Percentiles rank a stretch among this genome's conserved stretches.
phyloP scores from a whole-genome alignment of 2,113 vertebrate genomes.

The Proteles cristata region DNA sequence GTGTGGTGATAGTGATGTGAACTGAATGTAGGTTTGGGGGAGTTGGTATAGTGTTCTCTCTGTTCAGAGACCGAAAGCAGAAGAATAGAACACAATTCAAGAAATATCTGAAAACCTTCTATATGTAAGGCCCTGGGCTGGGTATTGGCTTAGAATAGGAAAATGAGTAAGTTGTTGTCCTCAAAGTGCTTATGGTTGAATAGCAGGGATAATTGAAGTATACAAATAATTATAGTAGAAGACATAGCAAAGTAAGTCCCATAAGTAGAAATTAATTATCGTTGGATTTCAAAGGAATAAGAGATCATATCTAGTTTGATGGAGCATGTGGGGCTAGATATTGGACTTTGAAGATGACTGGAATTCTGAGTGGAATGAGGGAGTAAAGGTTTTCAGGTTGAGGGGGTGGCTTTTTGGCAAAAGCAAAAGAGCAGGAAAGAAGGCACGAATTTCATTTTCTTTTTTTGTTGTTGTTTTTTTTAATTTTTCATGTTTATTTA shows the following conservation, averaged over 20 bases:
- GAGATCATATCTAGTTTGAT: slow-evolving; percentile 11
- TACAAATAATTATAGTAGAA: neutral
- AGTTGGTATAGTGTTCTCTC: neutral
- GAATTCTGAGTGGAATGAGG: slow-evolving; percentile 26
- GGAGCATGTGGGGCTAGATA: neutral
- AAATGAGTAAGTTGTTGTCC: neutral
- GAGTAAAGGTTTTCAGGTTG: neutral
- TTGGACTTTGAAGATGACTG: neutral
- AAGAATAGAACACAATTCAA: slow-evolving; percentile 8
- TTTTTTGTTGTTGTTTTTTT: too few species aligned
- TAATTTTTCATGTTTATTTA: too few species aligned
- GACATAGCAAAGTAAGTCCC: slow-evolving; percentile 5
- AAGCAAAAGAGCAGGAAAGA: neutral
- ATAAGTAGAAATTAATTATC: slow-evolving; percentile 38
- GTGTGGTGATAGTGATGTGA: neutral
- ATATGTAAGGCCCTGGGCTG: neutral
- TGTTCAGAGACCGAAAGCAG: slow-evolving; percentile 21
- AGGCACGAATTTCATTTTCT: neutral
- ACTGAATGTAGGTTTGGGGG: neutral
- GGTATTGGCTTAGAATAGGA: neutral
- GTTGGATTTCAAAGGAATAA: slow-evolving; percentile 30
- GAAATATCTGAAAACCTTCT: neutral
- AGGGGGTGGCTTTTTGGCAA: neutral
- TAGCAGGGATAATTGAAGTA: neutral
- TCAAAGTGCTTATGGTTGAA: neutral